Percentiles rank a stretch among this genome's conserved stretches.
Evolutionary conservation across 2,888 invertebrate species (phyloP).

Genomic region (Charanyca ferruginea): DNA sequence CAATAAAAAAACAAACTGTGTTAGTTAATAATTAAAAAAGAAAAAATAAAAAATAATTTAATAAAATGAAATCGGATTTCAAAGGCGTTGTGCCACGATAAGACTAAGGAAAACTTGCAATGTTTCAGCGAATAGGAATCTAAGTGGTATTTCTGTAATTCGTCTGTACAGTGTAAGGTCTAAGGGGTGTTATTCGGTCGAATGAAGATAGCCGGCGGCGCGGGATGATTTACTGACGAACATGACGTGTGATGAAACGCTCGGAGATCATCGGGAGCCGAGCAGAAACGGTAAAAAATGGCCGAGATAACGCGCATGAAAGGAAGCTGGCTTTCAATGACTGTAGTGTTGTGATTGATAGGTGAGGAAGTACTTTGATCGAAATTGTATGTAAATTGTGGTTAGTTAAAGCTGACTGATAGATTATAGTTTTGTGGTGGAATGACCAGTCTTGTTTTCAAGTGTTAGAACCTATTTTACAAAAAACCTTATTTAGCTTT

Average conservation of each 20-base stretch:
- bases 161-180: constrained; percentile 22
- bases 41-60: no score
- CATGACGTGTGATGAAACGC: constrained; percentile 65
- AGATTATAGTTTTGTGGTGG: background rate
- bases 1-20: constrained; percentile 6
- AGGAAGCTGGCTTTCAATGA: constrained; percentile 46
- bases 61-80: no score
- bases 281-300: constrained; percentile 55
- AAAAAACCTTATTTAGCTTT: no score
- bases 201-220: constrained; percentile 64
- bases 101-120: background rate
- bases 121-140: background rate
- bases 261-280: constrained; percentile 53
- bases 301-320: constrained; percentile 59
- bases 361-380: constrained; percentile 14
- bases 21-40: background rate
- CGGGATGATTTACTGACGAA: constrained; percentile 65
- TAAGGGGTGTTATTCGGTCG: constrained; percentile 63
- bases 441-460: background rate
- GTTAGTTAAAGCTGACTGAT: background rate
- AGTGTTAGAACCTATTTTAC: no score
- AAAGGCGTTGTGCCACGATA: no score
- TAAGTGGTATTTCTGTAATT: constrained; percentile 31
- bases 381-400: constrained; percentile 37
- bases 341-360: constrained; percentile 56